phyloP scores from a whole-genome alignment of 2,888 invertebrate genomes.

The Dynastes maya region DNA sequence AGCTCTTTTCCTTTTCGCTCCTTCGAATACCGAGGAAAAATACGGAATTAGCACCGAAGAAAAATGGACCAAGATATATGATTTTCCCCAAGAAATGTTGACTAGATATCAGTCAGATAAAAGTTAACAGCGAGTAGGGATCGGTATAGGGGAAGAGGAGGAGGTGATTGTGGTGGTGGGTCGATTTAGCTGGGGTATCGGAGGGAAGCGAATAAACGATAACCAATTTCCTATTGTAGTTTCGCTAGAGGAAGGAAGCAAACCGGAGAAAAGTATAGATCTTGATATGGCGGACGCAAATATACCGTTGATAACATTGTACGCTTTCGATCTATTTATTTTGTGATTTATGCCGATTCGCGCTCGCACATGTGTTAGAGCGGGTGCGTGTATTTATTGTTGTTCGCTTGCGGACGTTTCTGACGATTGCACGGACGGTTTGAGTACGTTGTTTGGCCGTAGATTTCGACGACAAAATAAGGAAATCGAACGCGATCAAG shows the following conservation, averaged over 20 bases:
- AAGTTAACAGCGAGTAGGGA: constrained; percentile 44
- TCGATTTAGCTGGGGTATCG: constrained; percentile 1
- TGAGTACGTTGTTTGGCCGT: constrained; percentile 32
- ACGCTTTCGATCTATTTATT: constrained; percentile 54
- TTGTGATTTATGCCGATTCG: constrained; percentile 51
- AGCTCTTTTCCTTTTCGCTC: neutral
- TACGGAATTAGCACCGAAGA: constrained; percentile 46
- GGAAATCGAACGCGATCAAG: constrained; percentile 20
- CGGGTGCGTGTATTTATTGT: constrained; percentile 17
- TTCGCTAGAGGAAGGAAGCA: constrained; percentile 53
- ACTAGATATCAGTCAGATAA: constrained; percentile 49
- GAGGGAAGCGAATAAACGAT: constrained; percentile 55
- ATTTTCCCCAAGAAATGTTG: constrained; percentile 43
- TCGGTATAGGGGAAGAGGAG: neutral
- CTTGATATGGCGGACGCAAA: constrained; percentile 53
- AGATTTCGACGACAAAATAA: neutral
- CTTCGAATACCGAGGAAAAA: constrained; percentile 3
- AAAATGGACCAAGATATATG: constrained; percentile 46
- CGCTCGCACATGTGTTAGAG: constrained; percentile 21
- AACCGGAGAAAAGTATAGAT: constrained; percentile 54
- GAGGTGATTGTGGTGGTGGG: neutral
- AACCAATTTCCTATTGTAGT: constrained; percentile 56
- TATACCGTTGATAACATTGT: constrained; percentile 55
- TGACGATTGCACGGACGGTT: neutral
- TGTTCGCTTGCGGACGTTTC: neutral